A percentile compares a stretch with the other conserved stretches of the same genome.
Conservation (phyloP, 2,888 invertebrate species). For the Willowsia nigromaculata region DNA sequence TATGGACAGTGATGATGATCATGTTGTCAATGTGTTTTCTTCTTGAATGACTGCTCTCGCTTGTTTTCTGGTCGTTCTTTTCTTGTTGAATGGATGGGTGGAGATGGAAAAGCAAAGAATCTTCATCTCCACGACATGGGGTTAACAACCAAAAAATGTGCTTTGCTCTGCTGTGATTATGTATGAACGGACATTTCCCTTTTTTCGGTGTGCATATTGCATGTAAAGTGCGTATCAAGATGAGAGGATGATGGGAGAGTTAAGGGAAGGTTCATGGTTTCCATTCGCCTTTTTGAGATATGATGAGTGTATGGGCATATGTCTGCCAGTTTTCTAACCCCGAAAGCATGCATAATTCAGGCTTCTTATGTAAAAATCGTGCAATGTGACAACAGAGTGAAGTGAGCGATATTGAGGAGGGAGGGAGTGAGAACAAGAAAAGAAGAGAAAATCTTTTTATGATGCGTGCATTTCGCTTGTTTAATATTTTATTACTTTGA, state of each 20-base stretch:
- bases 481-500: constrained; percentile 39
- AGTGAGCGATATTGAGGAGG: not conserved
- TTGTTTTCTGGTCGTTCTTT: not conserved
- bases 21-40: constrained; percentile 56
- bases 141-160: constrained; percentile 68
- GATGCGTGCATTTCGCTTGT: constrained; percentile 55
- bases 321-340: not conserved
- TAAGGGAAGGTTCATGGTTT: not conserved
- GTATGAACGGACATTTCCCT: constrained; percentile 39
- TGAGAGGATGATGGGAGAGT: not conserved
- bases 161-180: constrained; percentile 27
- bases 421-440: not conserved
- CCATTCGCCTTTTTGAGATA: not conserved
- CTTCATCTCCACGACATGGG: constrained; percentile 50
- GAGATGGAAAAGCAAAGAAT: not conserved
- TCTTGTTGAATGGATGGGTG: constrained; percentile 8
- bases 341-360: constrained; percentile 63
- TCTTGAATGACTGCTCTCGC: constrained; percentile 37
- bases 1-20: constrained; percentile 6
- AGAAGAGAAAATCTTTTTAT: constrained; percentile 38
- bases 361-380: constrained; percentile 43
- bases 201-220: not conserved
- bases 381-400: constrained; percentile 43
- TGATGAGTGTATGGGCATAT: not conserved
- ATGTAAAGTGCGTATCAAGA: not conserved